Evolutionary conservation across 2,113 vertebrate species (phyloP).

Genomic region (Lamprologus speciosus): DNA sequence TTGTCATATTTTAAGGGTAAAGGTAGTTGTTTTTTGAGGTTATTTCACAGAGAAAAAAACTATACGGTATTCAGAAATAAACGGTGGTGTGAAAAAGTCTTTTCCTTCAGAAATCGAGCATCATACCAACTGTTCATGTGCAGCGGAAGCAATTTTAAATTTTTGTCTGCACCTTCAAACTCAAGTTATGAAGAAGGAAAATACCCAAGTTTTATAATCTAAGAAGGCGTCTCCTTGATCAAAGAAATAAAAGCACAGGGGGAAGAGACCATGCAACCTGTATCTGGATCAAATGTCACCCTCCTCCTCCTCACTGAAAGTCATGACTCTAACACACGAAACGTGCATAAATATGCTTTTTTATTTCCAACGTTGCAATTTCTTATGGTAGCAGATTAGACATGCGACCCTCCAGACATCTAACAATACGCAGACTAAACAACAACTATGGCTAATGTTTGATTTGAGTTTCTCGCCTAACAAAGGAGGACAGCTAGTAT

Average conservation of each 20-base stretch:
- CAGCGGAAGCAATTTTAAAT: fast-evolving
- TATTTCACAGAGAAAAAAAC: neutral
- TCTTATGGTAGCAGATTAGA: neutral
- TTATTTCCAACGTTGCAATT: neutral
- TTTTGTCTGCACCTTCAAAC: neutral
- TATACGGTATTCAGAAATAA: neutral
- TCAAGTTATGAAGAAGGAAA: neutral
- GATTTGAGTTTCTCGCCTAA: neutral
- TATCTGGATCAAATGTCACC: neutral
- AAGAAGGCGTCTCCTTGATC: fast-evolving
- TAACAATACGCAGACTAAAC: neutral
- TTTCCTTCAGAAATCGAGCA: neutral
- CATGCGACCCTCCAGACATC: neutral
- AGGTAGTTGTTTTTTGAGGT: neutral
- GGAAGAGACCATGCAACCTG: neutral
- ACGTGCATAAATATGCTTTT: neutral
- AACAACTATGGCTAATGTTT: neutral
- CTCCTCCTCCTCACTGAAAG: neutral
- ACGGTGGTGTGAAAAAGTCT: neutral
- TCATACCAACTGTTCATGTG: neutral
- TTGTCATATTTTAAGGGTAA: neutral
- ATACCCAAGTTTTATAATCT: neutral
- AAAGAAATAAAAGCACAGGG: neutral
- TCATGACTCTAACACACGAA: neutral
- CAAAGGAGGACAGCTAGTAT: neutral